Base-by-base conservation (phyloP, 2,888 invertebrate species). In the Acronicta psi region DNA sequence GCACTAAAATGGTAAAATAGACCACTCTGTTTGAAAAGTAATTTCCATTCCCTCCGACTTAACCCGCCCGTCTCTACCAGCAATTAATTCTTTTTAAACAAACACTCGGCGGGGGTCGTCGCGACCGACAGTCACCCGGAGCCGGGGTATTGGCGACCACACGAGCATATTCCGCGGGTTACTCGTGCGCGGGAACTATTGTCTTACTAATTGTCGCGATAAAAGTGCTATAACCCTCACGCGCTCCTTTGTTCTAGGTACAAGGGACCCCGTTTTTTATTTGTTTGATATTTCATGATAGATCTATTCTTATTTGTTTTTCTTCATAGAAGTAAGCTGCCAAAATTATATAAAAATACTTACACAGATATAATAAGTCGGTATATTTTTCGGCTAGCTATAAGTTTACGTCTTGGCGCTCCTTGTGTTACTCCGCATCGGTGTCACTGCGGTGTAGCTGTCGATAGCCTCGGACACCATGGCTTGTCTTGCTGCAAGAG, bases 161-260 rank as follows among this genome's bases (percentile, higher is more conserved):
- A 77, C 84, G 79, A 82, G 70, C 84, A 84, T 85, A 84, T 84
- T 84, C 69, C 71, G 63, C 81, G 82, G 77, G 82, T 84, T 84
- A 82, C 59, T 71, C 72, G 71, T 53, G 73, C 67, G 59, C 50
- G 52, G 57, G 31, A 60, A 43, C 65, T 58, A 73, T 80, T 83
- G 80, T 81, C 51, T 53, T 41, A 59, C 51, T 83, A 78, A 83
- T 83, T 80, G 83, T 77, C 64, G 76, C 68, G 73, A 72, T 71
- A 65, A 49, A 64, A 62, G 61, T 53, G 68, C 61, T 60, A 41
- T 45, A 80, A 75, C 79, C 77, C 73, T 69, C 68, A 58, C 62
- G 34, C 58, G 49, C 45, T 57, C 63, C 63, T 77, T 75, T 54
- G 54, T 69, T 62, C 56, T 41, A 64, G 49, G 70, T 18, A 53